A percentile compares a stretch with the other conserved stretches of the same genome.
These are phyloP conservation scores for Megastigmus dorsalis DNA, from an alignment of 2,888 invertebrate genomes.

Conservation along the genomic window DNA sequence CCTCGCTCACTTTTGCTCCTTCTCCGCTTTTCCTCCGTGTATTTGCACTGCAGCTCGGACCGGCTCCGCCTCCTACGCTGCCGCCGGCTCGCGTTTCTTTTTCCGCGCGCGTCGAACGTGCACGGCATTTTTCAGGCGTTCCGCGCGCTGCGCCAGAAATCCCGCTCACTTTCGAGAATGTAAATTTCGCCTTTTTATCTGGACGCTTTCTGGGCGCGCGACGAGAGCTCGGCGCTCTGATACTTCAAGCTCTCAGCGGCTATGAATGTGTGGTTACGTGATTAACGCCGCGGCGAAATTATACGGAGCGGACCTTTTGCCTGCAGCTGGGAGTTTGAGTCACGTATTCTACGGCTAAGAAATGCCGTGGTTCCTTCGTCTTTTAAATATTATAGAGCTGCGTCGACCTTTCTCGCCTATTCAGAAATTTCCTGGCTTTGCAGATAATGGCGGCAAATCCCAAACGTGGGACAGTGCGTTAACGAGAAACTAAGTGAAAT, in stretches of 20 bases:
- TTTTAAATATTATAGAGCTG: too few relatives aligned
- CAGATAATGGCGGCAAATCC: too few relatives aligned
- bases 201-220: neutral
- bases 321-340: neutral
- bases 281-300: constrained; percentile 37
- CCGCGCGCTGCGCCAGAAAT: constrained; percentile 12
- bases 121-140: constrained; percentile 56
- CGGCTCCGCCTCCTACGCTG: too few relatives aligned
- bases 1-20: constrained; percentile 21
- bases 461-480: too few relatives aligned
- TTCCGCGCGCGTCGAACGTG: constrained; percentile 54
- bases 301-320: neutral
- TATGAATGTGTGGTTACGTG: constrained; percentile 17
- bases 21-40: constrained; percentile 32
- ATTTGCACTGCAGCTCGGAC: constrained; percentile 55
- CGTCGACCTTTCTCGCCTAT: too few relatives aligned
- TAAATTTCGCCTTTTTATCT: constrained; percentile 29
- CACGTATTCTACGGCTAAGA: constrained; percentile 14
- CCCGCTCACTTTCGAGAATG: constrained; percentile 25
- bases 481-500: too few relatives aligned
- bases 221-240: neutral
- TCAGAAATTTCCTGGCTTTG: too few relatives aligned
- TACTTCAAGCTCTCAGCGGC: neutral
- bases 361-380: too few relatives aligned
- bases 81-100: constrained; percentile 50